Conservation (phyloP, 2,113 vertebrate genomes). For the Nibea albiflora region DNA sequence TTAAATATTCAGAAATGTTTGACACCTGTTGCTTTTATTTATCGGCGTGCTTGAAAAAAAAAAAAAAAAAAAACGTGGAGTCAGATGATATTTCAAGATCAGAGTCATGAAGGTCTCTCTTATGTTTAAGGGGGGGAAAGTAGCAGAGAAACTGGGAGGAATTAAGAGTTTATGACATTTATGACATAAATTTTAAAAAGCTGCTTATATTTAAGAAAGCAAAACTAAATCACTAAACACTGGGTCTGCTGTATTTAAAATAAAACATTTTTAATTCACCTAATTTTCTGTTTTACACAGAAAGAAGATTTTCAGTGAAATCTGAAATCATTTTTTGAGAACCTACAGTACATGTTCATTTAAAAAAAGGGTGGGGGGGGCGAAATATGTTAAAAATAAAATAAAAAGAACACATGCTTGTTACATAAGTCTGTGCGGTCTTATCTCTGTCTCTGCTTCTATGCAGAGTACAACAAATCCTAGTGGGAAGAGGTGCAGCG, state of each 20-base stretch:
- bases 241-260: not conserved
- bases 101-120: not conserved
- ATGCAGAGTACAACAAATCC: constrained; percentile 21
- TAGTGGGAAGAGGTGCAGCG: constrained; percentile 32
- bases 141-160: not conserved
- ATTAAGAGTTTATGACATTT: not conserved
- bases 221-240: not conserved
- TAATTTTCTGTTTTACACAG: not conserved
- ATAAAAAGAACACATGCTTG: not conserved
- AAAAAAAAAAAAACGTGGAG: not conserved
- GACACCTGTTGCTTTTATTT: constrained; percentile 61
- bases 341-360: not conserved
- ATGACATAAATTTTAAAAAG: not conserved
- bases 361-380: not conserved
- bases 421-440: not conserved
- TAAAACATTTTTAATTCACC: not conserved
- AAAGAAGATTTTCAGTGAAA: not conserved
- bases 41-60: not conserved
- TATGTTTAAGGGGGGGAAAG: not conserved
- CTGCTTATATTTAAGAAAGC: not conserved
- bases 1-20: constrained; percentile 26
- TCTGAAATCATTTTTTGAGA: not conserved
- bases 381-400: not conserved
- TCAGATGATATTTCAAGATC: not conserved
- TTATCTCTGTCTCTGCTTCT: constrained; percentile 8